Conservation (phyloP, 2,888 invertebrate genomes). For the Ochropacha duplaris region DNA sequence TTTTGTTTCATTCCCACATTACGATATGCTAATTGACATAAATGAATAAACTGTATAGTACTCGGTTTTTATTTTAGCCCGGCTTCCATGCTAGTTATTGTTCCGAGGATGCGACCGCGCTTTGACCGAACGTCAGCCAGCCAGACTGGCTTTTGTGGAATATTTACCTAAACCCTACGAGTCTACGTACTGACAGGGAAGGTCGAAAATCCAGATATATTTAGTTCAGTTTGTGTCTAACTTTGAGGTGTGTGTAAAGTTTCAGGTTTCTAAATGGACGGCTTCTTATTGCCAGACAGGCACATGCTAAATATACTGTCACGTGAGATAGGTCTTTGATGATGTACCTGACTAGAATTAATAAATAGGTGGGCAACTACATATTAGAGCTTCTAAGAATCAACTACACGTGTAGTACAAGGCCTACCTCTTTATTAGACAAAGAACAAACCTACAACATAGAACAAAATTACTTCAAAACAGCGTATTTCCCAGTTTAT, state of each 20-base stretch:
- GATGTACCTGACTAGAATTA: neutral
- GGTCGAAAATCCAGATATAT: constrained; percentile 22
- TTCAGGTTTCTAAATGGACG: neutral
- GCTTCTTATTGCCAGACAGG: neutral
- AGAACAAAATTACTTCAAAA: too few relatives aligned
- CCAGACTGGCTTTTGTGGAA: neutral
- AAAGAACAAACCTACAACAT: too few relatives aligned
- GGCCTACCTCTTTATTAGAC: too few relatives aligned
- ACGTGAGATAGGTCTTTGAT: neutral
- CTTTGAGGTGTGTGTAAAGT: neutral
- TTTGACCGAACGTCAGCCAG: neutral
- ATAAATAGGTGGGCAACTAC: too few relatives aligned
- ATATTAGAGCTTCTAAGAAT: neutral
- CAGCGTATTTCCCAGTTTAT: too few relatives aligned
- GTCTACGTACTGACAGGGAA: constrained; percentile 16
- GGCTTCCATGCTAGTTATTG: too few relatives aligned
- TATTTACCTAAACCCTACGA: constrained; percentile 3
- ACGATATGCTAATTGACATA: too few relatives aligned
- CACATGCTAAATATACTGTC: neutral
- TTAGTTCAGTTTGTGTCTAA: constrained; percentile 4
- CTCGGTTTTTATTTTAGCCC: too few relatives aligned
- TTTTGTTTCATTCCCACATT: too few relatives aligned
- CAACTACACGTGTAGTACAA: too few relatives aligned
- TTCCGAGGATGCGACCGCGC: too few relatives aligned
- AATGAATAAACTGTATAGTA: too few relatives aligned